These are phyloP conservation scores for Metaphire vulgaris DNA, from an alignment of 1,140 invertebrate genomes.

Conservation along the genomic window DNA sequence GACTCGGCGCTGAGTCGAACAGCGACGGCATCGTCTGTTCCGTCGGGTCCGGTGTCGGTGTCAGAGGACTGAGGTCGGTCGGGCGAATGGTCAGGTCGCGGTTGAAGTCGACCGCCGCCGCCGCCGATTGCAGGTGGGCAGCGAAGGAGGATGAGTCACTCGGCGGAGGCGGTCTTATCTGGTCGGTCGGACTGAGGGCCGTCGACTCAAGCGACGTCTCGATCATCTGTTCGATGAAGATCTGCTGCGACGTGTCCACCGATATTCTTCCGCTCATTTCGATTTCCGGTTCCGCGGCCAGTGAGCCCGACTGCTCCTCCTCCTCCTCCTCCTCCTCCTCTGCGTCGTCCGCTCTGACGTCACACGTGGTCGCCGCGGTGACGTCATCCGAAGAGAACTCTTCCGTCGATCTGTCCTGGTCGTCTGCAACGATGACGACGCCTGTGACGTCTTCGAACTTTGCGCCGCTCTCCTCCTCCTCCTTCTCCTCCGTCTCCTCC, in stretches of 20 bases:
- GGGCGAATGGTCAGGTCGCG: background rate
- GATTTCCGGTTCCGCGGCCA: background rate
- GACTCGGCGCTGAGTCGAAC: background rate
- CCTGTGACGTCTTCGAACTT: too few species aligned
- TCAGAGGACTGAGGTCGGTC: background rate
- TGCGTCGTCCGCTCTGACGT: background rate
- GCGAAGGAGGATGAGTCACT: background rate
- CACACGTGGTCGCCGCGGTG: background rate
- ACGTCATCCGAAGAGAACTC: background rate
- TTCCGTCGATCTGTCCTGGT: background rate
- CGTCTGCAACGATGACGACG: background rate
- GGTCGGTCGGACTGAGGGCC: background rate
- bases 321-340: background rate
- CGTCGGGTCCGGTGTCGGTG: background rate
- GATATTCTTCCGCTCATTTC: background rate
- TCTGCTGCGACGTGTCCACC: background rate
- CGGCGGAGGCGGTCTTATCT: background rate
- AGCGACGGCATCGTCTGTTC: background rate
- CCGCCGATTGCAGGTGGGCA: background rate
- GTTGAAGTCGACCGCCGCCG: background rate
- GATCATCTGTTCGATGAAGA: background rate
- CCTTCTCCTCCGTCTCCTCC: background rate
- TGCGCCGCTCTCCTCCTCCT: background rate
- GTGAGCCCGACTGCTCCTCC: background rate
- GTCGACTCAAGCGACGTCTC: background rate